Evolutionary conservation across 2,797 vertebrate species (phyloP).

Genomic region (Sciurus vulgaris): DNA sequence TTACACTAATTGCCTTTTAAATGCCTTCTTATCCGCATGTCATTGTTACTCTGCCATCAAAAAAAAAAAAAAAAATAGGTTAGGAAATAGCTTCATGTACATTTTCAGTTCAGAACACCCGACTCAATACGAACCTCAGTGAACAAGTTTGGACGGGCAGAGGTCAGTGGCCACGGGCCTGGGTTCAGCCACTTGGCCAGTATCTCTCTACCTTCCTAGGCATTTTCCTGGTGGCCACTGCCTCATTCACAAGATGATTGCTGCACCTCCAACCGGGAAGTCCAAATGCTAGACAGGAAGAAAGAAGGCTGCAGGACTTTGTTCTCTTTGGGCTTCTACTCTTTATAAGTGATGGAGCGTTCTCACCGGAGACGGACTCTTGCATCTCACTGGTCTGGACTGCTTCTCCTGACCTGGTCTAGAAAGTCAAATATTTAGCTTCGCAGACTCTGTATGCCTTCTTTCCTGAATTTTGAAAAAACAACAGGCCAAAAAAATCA

Average conservation of each 20-base stretch:
- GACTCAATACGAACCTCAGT: neutral
- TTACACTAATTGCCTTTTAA: neutral
- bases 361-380: neutral
- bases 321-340: neutral
- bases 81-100: neutral
- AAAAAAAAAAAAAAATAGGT: neutral
- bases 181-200: neutral
- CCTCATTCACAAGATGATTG: neutral
- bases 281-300: neutral
- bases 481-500: neutral
- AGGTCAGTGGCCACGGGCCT: neutral
- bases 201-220: neutral
- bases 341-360: neutral
- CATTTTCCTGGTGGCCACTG: neutral
- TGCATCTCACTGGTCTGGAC: neutral
- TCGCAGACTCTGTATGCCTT: neutral
- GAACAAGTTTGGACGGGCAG: neutral
- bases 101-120: neutral
- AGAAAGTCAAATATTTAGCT: neutral
- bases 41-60: neutral
- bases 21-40: neutral
- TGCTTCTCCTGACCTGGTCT: neutral
- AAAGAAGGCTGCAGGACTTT: neutral
- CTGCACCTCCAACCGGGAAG: neutral
- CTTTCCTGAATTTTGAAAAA: neutral